Percentiles rank a stretch among this genome's conserved stretches.
Conservation (phyloP, 2,797 vertebrate genomes). For the Macropus fuliginosus region DNA sequence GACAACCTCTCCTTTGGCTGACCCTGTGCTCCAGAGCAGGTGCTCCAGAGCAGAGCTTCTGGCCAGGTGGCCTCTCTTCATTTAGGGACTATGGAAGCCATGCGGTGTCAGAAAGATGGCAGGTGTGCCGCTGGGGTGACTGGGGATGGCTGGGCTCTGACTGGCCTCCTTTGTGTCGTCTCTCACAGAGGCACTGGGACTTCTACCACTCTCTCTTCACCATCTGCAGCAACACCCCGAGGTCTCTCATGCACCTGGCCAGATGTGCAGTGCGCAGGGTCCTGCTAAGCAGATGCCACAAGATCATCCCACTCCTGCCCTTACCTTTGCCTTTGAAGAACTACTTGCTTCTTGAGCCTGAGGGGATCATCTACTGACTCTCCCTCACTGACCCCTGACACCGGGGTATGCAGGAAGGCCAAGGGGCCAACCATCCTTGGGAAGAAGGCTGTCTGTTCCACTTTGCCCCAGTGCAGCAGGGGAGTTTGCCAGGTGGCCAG, state of each 20-base stretch:
- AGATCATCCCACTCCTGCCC: slow-evolving; percentile 85
- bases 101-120: background rate
- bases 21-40: background rate
- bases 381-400: background rate
- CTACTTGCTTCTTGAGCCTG: slow-evolving; percentile 92
- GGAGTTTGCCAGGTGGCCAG: no score
- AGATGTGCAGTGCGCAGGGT: slow-evolving; percentile 89
- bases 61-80: background rate
- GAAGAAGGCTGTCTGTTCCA: no score
- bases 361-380: slow-evolving; percentile 89
- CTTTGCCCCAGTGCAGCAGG: no score
- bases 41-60: background rate
- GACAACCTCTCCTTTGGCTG: background rate
- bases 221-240: slow-evolving; percentile 90
- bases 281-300: slow-evolving; percentile 86
- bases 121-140: background rate
- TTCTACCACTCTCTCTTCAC: slow-evolving; percentile 95
- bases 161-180: background rate
- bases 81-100: no score
- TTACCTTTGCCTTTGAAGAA: slow-evolving; percentile 90
- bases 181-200: slow-evolving; percentile 87
- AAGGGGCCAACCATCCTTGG: background rate
- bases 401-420: background rate
- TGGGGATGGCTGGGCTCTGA: background rate
- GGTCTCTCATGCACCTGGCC: slow-evolving; percentile 93